Evolutionary conservation across 2,113 vertebrate genomes (phyloP).

Genomic region (Pituophis catenifer): DNA sequence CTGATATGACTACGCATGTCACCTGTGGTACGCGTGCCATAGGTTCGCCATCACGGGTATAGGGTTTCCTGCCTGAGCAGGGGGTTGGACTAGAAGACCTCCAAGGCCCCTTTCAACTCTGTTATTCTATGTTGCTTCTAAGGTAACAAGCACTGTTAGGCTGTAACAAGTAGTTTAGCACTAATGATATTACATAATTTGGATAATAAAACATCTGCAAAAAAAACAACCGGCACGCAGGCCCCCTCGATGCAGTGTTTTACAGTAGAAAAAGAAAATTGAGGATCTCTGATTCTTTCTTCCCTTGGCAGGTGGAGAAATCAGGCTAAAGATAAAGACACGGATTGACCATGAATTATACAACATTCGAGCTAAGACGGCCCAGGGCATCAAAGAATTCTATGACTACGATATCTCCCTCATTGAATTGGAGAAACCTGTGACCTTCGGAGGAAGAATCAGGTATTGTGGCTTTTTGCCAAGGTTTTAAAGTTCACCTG

Average conservation of each 20-base stretch:
- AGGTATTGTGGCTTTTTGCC: slow-evolving; percentile 60
- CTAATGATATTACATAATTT: neutral
- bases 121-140: too few relatives aligned
- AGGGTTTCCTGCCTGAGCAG: too few relatives aligned
- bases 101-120: too few relatives aligned
- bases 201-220: too few relatives aligned
- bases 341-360: slow-evolving; percentile 64
- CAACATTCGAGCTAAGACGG: slow-evolving; percentile 57
- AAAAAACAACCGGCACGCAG: neutral
- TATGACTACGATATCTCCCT: slow-evolving; percentile 82
- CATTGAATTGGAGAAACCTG: slow-evolving; percentile 61
- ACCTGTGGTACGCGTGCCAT: too few relatives aligned
- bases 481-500: neutral
- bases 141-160: too few relatives aligned
- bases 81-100: too few relatives aligned
- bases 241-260: neutral
- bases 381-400: slow-evolving; percentile 74
- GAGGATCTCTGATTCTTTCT: neutral
- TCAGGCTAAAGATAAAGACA: slow-evolving; percentile 40
- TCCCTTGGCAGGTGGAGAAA: neutral
- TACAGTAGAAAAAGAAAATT: neutral
- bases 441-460: slow-evolving; percentile 68
- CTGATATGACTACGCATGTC: too few relatives aligned
- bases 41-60: too few relatives aligned
- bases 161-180: neutral